A percentile compares a stretch with the other conserved stretches of the same genome.
These are phyloP conservation scores for Amblyornis subalaris DNA, from an alignment of 2,113 vertebrate genomes.

Conservation along the genomic window DNA sequence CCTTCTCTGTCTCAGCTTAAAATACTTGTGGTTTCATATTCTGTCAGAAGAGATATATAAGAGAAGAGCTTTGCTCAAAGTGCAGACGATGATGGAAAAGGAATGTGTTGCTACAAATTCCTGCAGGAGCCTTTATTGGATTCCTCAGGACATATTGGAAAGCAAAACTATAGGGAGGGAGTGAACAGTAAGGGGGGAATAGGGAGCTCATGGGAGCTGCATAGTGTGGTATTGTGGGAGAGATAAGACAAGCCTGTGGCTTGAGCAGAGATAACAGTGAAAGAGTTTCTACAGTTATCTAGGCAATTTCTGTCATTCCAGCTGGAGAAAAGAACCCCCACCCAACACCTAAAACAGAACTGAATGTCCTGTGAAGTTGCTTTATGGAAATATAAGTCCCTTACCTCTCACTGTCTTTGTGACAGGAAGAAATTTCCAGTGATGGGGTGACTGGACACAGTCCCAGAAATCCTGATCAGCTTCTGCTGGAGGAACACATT, in stretches of 20 bases:
- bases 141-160: slow-evolving; percentile 10
- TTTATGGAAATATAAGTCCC: neutral
- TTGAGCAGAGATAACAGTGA: slow-evolving; percentile 19
- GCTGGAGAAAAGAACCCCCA: neutral
- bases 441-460: neutral
- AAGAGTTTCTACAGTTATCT: neutral
- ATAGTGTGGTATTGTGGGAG: neutral
- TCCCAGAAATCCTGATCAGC: neutral
- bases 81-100: slow-evolving; percentile 49
- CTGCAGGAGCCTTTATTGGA: slow-evolving; percentile 41
- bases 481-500: neutral
- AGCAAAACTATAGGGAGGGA: neutral
- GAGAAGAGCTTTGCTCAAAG: slow-evolving; percentile 49
- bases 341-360: neutral
- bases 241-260: slow-evolving; percentile 24
- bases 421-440: neutral
- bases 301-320: slow-evolving; percentile 7
- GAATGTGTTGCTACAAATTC: slow-evolving; percentile 49
- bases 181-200: neutral
- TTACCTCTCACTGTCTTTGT: neutral
- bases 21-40: slow-evolving; percentile 73
- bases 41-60: slow-evolving; percentile 58
- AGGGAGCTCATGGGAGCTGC: neutral
- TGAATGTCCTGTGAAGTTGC: neutral
- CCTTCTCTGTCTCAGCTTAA: slow-evolving; percentile 71